These are phyloP conservation scores for Pseudanteris insignis DNA, from an alignment of 2,888 invertebrate genomes.

Conservation along the genomic window DNA sequence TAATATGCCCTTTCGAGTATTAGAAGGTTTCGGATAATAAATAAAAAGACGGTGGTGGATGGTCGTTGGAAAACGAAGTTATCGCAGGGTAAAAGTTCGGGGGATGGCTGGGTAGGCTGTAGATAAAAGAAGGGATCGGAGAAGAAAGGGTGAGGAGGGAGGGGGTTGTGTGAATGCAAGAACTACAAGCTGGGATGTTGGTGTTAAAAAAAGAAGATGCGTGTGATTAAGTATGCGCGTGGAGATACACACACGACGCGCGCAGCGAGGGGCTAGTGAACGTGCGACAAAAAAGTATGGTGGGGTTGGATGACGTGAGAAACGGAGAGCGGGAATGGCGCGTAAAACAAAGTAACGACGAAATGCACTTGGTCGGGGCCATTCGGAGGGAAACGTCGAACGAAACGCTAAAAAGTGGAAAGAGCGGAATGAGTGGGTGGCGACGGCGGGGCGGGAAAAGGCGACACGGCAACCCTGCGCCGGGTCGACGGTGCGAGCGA, in stretches of 20 bases:
- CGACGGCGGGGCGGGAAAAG: slow-evolving; percentile 19
- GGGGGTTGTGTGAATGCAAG: background rate
- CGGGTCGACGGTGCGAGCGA: slow-evolving; percentile 46
- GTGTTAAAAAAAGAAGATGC: slow-evolving; percentile 40
- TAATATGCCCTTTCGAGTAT: no score
- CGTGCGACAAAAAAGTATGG: no score
- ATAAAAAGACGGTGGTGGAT: no score
- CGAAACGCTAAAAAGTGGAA: slow-evolving; percentile 65
- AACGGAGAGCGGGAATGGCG: slow-evolving; percentile 49
- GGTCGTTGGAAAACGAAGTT: no score
- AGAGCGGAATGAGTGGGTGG: slow-evolving; percentile 54
- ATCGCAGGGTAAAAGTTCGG: no score
- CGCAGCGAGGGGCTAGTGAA: no score
- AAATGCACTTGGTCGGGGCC: slow-evolving; percentile 59
- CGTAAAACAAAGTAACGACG: slow-evolving; percentile 66
- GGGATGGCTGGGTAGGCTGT: no score
- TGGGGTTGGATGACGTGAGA: slow-evolving; percentile 2
- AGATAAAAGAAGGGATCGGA: slow-evolving; percentile 1
- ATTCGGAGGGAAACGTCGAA: slow-evolving; percentile 64
- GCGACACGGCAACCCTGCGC: no score
- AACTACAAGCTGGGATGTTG: slow-evolving; percentile 26
- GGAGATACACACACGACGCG: slow-evolving; percentile 6
- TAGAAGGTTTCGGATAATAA: no score
- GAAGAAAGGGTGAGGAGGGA: slow-evolving; percentile 14
- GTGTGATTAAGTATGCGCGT: slow-evolving; percentile 42